Base-by-base conservation (phyloP, 2,888 invertebrate genomes). In the Orthonevra nobilis region DNA sequence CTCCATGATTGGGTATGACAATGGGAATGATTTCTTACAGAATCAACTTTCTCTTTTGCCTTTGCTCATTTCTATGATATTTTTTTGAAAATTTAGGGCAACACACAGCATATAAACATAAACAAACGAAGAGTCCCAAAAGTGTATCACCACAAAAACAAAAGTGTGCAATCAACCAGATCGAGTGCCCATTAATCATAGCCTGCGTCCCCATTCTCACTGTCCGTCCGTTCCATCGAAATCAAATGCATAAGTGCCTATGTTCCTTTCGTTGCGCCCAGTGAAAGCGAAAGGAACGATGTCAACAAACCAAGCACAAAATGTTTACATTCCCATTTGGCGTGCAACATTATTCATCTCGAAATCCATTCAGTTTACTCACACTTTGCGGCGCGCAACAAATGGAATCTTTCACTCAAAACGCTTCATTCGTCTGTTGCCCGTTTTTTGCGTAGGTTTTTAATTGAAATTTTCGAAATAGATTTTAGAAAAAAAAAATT, bases 181-280 rank as follows among this genome's bases (percentile, higher is more conserved):
- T 32, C 72, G 42, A 50, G 38, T 56, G 46, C 46, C 54, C 19
- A 72, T 72, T 63, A 72, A 72, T 72, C 72, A 63, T 63, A n/a
- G n/a, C n/a, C n/a, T n/a, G 36, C 17, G 70, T 36, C 34, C 61
- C 44, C 61, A 52, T 63, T 63, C 26, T 42, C 3, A 5, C 20
- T 9, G 23, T 23, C 5, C 2, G 2, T 32, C 14, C 52, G 61
- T 38, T 46, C 30, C 60, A 69, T 69, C 52, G 32, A 50, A 69
- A 50, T 61, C 1, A 36, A 61, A 61, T 72, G 46, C 40, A 20
- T 54, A 26, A 40, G 30, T 19, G 1, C 26, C 23, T 12, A 17
- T 34, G 20, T 28, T 61, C 26, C 42, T 58, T 40, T 34, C 28
- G 28, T 17, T 20, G n/a, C n/a, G n/a, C n/a, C n/a, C n/a, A n/a